These are phyloP conservation scores for Lasioglossum oenotherae DNA, from an alignment of 2,888 invertebrate genomes.

Conservation along the genomic window DNA sequence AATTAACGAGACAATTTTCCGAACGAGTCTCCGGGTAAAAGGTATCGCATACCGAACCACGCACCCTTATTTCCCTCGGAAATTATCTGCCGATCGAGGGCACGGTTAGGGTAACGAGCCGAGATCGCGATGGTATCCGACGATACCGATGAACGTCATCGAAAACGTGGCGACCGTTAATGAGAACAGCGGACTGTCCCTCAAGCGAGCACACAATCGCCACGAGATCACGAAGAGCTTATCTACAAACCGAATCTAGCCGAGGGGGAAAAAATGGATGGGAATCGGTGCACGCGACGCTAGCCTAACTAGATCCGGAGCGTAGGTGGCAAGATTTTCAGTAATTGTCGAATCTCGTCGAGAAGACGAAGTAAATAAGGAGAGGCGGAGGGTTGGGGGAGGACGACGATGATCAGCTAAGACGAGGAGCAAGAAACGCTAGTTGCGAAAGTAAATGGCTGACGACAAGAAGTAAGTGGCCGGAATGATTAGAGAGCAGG, in stretches of 20 bases:
- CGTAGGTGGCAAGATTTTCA: constrained; percentile 68
- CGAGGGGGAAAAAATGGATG: constrained; percentile 5
- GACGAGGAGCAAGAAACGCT: constrained; percentile 61
- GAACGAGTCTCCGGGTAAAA: neutral
- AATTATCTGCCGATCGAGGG: constrained; percentile 29
- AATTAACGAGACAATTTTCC: constrained; percentile 12
- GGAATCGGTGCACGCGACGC: constrained; percentile 56
- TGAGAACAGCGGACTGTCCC: constrained; percentile 40
- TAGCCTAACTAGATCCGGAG: constrained; percentile 38
- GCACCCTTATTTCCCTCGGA: constrained; percentile 31
- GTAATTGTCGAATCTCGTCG: constrained; percentile 73
- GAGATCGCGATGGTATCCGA: constrained; percentile 33
- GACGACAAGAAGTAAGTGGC: constrained; percentile 74
- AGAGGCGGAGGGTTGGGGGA: neutral
- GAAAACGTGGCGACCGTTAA: constrained; percentile 32
- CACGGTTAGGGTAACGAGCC: constrained; percentile 13
- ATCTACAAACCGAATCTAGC: constrained; percentile 30
- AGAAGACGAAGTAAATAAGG: neutral
- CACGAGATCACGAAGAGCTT: constrained; percentile 34
- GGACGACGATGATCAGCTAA: neutral
- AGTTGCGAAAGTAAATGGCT: constrained; percentile 76
- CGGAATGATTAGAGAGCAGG: constrained; percentile 74
- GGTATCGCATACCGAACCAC: constrained; percentile 7
- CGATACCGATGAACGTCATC: constrained; percentile 38
- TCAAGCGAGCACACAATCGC: constrained; percentile 30